Base-by-base conservation (phyloP, 2,113 vertebrate species). In the Syngnathus scovelli region DNA sequence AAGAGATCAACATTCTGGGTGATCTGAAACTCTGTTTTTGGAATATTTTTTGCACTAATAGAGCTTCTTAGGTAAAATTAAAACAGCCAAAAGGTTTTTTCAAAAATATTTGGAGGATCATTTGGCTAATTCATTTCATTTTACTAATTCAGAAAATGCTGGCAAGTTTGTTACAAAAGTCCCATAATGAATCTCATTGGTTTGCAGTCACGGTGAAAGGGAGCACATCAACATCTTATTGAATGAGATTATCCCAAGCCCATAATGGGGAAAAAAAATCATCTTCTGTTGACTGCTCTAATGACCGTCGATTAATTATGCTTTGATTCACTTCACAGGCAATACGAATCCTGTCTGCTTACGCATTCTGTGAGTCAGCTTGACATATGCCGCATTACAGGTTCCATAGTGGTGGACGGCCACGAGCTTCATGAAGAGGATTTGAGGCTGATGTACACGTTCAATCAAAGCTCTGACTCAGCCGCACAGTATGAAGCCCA, bases 371-470 rank as follows among this genome's bases (percentile, higher is more conserved):
- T 23, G 21, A 44, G 41, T 16, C 61, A 44, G 9, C 27, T 67
- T 43, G 41, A 43, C n/a, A 52, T 44, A 37, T 58, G 37, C 39
- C 38, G 36, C 55, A 65, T 77, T 73, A 12, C 67, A 98, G 97
- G 96, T 15, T 89, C 86, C 73, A 94, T 98, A 59, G 33, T 90
- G 49, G 95, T 98, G 54, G 94, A 94, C 41, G 95, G 94, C 9
- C 93, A 98, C 0, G 93, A 96, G n/a, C 89, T 99, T 15, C 94
- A 92, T 0, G 92, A 88, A 51, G 96, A 98, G 19, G 97, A 99
- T 66, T 90, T 99, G 66, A 93, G 95, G 46, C 89, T 99, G 74
- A 93, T 98, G 90, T 94, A 99, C 75, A 89, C 90, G 37, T 96
- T 97, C 60, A 90, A 96, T 69, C 95, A 95, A 88, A 83, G 78